Conservation (phyloP, 1,140 invertebrate genomes). For the Zaprionus taronus region DNA sequence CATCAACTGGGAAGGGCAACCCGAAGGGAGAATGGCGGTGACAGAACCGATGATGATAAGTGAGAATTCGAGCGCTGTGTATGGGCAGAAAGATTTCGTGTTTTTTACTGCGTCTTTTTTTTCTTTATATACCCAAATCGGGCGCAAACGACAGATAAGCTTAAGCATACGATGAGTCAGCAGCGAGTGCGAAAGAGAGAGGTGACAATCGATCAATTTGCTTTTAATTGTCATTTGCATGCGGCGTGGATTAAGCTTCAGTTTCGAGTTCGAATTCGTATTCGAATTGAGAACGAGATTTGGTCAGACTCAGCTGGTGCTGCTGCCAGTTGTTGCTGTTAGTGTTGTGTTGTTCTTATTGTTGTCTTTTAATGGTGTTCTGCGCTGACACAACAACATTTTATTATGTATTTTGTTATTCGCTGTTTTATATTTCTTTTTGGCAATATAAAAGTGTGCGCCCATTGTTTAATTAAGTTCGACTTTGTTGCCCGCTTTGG, state of each 20-base stretch:
- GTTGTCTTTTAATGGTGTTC: constrained; percentile 24
- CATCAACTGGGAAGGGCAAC: constrained; percentile 31
- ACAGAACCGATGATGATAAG: constrained; percentile 51
- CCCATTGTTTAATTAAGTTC: constrained; percentile 54
- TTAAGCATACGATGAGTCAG: constrained; percentile 59
- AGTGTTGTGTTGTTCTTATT: background rate
- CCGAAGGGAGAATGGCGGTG: background rate
- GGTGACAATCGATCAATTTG: constrained; percentile 70
- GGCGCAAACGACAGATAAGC: constrained; percentile 51
- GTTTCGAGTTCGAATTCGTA: constrained; percentile 44
- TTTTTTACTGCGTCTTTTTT: constrained; percentile 41
- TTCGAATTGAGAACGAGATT: constrained; percentile 38
- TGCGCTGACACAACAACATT: constrained; percentile 19
- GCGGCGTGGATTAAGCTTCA: constrained; percentile 9
- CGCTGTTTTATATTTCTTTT: constrained; percentile 20
- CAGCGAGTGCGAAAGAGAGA: constrained; percentile 62
- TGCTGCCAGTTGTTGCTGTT: constrained; percentile 25
- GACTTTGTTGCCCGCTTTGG: constrained; percentile 31
- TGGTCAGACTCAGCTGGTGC: constrained; percentile 51
- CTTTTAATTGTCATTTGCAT: constrained; percentile 77
- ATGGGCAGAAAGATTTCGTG: constrained; percentile 54
- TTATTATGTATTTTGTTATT: constrained; percentile 35
- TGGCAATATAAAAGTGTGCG: constrained; percentile 47
- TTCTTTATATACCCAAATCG: constrained; percentile 27
- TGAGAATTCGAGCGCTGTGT: constrained; percentile 54